Base-by-base conservation (phyloP, 2,113 vertebrate genomes). In the Ahaetulla prasina region DNA sequence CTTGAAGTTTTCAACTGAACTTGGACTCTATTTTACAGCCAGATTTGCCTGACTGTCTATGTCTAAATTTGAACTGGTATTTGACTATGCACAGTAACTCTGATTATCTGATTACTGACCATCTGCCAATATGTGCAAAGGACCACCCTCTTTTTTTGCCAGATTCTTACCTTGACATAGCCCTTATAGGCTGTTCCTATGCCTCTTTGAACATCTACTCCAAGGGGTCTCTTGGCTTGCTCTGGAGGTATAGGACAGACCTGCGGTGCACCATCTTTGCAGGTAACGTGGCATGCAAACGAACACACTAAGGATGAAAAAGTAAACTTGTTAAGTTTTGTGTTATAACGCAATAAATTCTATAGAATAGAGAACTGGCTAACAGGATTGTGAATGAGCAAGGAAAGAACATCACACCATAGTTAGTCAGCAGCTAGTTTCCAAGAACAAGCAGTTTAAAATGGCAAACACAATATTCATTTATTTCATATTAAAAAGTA, bases 111-210 rank as follows among this genome's bases (percentile, higher is more conserved):
- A 35, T 68, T 68, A 23, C 3, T 80, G 68, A 39, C n/a, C 18
- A 74, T 35, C 30, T 35, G 30, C n/a, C 30, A 16, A 35, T 68
- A 16, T 35, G n/a, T 74, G 63, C 12, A 86, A 55, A 27, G 23
- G 14, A 50, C 39, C 74, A 49, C 25, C 12, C 14, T 54, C 35
- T 88, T 45, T 93, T 89, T 18, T 23, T 43, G 20, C n/a, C 74
- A 93, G 89, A n/a, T 12, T 47, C 97, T 97, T 96, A 99, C 99
- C 98, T 98, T 98, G 95, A 99, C 99, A 16, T 98, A 99, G 85
- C 99, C 99, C 95, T 99, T 99, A 96, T 99, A 99, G 68, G 99
- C 99, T 0, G 99, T 99, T 89, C 99, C 99, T 88, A 99, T 99
- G 94, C 99, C 99, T 91, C 99, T 97, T 96, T 99, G 99, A 89